Evolutionary conservation across 1,140 invertebrate genomes (phyloP).

Genomic region (Ylistrum balloti): DNA sequence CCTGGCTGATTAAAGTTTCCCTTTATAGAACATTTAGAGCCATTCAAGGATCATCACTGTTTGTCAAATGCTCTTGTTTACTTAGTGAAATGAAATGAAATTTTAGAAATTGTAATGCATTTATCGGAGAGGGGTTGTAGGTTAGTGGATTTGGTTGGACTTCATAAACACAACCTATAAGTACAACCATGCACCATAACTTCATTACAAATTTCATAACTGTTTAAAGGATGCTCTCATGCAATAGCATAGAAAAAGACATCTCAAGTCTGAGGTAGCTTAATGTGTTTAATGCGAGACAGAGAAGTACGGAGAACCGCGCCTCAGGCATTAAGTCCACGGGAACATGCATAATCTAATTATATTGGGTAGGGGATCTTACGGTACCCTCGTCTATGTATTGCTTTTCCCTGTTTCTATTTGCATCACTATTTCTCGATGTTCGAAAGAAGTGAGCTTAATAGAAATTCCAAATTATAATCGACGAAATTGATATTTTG

Average conservation of each 20-base stretch:
- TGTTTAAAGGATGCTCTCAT: no score
- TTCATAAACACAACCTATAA: no score
- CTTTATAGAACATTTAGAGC: no score
- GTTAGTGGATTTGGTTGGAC: no score
- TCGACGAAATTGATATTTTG: constrained; percentile 19
- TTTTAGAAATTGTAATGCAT: no score
- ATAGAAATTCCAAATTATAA: constrained; percentile 17
- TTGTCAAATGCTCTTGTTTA: no score
- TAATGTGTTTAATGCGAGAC: neutral
- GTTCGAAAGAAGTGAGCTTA: neutral
- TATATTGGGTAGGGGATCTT: neutral
- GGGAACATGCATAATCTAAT: neutral
- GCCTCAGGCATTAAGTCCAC: neutral
- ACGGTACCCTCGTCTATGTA: neutral
- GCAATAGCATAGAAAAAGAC: neutral
- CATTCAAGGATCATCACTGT: no score
- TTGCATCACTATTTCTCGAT: neutral
- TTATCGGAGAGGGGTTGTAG: no score
- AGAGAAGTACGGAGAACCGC: neutral
- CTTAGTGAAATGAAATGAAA: no score
- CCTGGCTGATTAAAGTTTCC: no score
- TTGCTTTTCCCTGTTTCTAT: neutral
- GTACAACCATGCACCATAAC: no score
- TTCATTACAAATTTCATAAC: no score
- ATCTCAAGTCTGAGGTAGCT: neutral